A percentile compares a stretch with the other conserved stretches of the same genome.
These are phyloP conservation scores for Strigamia crassipes DNA, from an alignment of 2,888 invertebrate species.

Conservation along the genomic window DNA sequence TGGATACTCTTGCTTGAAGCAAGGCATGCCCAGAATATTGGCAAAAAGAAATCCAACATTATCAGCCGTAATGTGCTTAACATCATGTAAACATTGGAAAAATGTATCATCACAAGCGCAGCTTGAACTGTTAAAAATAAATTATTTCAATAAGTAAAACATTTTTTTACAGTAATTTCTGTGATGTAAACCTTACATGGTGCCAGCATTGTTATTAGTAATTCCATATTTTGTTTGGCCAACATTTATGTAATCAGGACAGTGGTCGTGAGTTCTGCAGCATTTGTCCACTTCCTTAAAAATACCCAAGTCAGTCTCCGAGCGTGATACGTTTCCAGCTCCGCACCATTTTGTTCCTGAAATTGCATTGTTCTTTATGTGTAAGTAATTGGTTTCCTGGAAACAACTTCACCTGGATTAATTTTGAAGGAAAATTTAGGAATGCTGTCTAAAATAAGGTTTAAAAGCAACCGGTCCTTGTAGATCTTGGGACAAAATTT, in stretches of 20 bases:
- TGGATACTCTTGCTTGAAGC: neutral
- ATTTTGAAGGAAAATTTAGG: neutral
- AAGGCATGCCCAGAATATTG: neutral
- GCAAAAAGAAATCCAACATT: neutral
- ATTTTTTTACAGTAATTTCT: too few species aligned
- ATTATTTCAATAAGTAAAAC: neutral
- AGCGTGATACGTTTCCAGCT: neutral
- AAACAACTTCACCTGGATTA: neutral
- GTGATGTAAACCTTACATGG: neutral
- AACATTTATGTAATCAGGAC: neutral
- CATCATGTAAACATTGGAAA: neutral
- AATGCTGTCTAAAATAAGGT: neutral
- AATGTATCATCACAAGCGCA: slow-evolving; percentile 5
- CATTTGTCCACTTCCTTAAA: neutral
- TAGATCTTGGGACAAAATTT: neutral
- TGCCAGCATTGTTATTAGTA: neutral
- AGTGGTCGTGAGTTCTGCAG: slow-evolving; percentile 22
- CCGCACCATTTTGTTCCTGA: neutral
- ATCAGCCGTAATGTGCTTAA: neutral
- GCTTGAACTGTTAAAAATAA: neutral
- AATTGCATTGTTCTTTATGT: too few species aligned
- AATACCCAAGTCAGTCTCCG: neutral
- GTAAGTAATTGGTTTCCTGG: too few species aligned
- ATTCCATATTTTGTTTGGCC: slow-evolving; percentile 12
- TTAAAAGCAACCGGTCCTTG: neutral